These are phyloP conservation scores for Amazona guildingii DNA, from an alignment of 2,113 vertebrate genomes.

Conservation along the genomic window DNA sequence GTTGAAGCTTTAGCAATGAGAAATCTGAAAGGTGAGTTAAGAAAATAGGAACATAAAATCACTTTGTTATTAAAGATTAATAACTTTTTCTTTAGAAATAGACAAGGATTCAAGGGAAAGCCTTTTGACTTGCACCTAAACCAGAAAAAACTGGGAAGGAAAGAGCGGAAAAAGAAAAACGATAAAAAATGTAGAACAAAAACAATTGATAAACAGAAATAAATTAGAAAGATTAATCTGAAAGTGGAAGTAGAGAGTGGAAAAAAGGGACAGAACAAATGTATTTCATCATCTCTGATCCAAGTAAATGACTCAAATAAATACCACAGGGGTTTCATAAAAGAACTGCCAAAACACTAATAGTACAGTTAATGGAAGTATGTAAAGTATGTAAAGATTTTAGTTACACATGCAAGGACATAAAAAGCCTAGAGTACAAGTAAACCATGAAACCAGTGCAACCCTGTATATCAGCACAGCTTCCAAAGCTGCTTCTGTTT, in stretches of 20 bases:
- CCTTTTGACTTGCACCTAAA: not conserved
- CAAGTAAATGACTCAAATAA: not conserved
- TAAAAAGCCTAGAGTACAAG: not conserved
- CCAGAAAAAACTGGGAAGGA: not conserved
- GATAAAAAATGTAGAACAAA: not conserved
- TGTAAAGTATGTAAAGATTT: not conserved
- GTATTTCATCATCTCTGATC: not conserved
- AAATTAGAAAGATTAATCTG: not conserved
- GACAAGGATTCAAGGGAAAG: not conserved
- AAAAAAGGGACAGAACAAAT: not conserved
- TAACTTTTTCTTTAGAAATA: not conserved
- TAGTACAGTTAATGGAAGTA: not conserved
- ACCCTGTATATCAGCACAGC: accelerated
- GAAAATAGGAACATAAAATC: not conserved
- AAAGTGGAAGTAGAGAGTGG: not conserved
- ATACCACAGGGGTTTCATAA: not conserved
- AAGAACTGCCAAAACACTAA: not conserved
- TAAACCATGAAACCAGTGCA: not conserved
- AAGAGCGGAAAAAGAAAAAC: not conserved
- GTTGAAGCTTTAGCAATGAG: not conserved
- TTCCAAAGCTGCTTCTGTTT: not conserved
- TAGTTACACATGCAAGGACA: accelerated
- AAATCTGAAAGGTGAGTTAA: not conserved
- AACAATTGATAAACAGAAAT: not conserved
- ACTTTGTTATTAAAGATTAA: not conserved